A percentile compares a stretch with the other conserved stretches of the same genome.
These are phyloP conservation scores for Rousettus madagascariensis DNA, from an alignment of 2,797 vertebrate genomes.

Conservation along the genomic window DNA sequence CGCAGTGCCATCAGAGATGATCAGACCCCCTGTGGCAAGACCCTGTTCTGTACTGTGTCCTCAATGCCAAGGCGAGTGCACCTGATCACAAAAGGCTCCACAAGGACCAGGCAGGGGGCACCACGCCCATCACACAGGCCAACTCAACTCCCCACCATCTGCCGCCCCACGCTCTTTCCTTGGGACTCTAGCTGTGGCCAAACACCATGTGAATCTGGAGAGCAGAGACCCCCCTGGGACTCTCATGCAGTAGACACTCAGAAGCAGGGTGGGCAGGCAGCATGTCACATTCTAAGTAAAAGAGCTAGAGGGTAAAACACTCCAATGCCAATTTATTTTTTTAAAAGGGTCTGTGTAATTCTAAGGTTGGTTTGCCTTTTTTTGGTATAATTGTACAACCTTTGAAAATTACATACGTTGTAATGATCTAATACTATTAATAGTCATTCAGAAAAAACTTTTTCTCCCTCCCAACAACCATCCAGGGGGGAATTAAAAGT, in stretches of 20 bases:
- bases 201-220: conserved; percentile 58
- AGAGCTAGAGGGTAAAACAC: conserved; percentile 86
- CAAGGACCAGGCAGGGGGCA: neutral
- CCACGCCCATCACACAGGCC: neutral
- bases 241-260: conserved; percentile 60
- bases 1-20: neutral
- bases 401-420: conserved; percentile 97
- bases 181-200: conserved; percentile 58
- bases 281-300: conserved; percentile 80
- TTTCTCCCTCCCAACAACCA: conserved; percentile 81
- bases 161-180: conserved; percentile 47
- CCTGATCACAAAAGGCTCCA: neutral
- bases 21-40: neutral
- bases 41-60: neutral
- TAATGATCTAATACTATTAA: conserved; percentile 95
- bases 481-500: conserved; percentile 78
- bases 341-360: conserved; percentile 97
- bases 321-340: conserved; percentile 92
- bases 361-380: conserved; percentile 85
- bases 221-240: neutral
- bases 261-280: conserved; percentile 72
- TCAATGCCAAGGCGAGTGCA: neutral
- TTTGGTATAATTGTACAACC: conserved; percentile 98
- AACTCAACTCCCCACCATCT: neutral
- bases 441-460: conserved; percentile 91